Conservation (phyloP, 92 coral and sea anemone genomes). For the Actinostola sp. region DNA sequence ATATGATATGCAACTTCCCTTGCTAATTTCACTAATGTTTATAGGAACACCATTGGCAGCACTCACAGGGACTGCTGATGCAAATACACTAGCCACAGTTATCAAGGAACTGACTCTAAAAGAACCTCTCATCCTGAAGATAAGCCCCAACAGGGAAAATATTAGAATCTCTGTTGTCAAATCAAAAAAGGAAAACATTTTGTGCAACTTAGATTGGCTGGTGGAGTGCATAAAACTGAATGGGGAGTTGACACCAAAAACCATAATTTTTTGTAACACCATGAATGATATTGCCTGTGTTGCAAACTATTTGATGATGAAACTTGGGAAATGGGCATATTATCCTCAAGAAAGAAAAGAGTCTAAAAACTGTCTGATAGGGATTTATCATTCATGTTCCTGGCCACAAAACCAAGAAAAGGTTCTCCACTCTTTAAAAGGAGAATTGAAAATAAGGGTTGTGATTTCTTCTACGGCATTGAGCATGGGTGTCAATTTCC, state of each 20-base stretch:
- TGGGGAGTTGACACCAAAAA: constrained; percentile 34
- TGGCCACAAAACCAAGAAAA: constrained; percentile 40
- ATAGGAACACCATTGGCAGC: constrained; percentile 35
- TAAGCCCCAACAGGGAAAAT: constrained; percentile 37
- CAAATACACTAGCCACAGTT: neutral
- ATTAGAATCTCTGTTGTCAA: neutral
- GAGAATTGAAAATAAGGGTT: constrained; percentile 28
- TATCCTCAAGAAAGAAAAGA: constrained; percentile 3
- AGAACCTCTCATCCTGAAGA: neutral
- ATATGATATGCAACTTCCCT: no score
- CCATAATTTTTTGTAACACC: constrained; percentile 30
- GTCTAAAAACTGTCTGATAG: constrained; percentile 23
- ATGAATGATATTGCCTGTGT: constrained; percentile 40
- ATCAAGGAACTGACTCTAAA: neutral
- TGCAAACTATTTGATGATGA: constrained; percentile 21
- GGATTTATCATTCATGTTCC: constrained; percentile 45
- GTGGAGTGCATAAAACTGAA: neutral
- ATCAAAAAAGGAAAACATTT: constrained; percentile 12
- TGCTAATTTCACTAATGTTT: no score
- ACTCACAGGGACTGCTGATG: constrained; percentile 31
- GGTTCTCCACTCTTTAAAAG: constrained; percentile 16
- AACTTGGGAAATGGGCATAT: constrained; percentile 22
- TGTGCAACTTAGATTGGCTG: constrained; percentile 21
- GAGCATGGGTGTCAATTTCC: constrained; percentile 51
- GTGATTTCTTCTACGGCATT: constrained; percentile 46